Conservation (phyloP, 2,888 invertebrate genomes). For the Athalia rosae region DNA sequence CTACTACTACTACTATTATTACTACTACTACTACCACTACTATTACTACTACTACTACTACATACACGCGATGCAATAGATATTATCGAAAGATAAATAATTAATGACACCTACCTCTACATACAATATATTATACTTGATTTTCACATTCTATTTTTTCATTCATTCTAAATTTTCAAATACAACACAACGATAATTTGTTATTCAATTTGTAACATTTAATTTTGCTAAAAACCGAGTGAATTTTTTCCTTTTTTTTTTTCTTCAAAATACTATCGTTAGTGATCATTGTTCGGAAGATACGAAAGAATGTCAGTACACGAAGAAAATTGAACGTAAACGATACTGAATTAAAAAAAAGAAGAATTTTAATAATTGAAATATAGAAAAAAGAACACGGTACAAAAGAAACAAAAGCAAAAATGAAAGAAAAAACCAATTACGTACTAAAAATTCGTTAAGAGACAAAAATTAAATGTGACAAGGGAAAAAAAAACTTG, state of each 20-base stretch:
- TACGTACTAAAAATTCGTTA: neutral
- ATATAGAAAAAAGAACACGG: neutral
- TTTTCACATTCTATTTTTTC: too few species aligned
- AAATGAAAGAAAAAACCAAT: neutral
- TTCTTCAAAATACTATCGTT: too few species aligned
- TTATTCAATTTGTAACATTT: too few species aligned
- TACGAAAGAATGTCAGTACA: neutral
- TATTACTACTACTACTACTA: too few species aligned
- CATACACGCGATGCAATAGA: too few species aligned
- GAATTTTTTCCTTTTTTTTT: too few species aligned
- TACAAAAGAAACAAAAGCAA: neutral
- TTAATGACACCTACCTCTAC: neutral
- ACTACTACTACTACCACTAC: too few species aligned
- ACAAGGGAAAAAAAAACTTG: neutral
- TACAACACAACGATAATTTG: too few species aligned
- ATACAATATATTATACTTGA: neutral
- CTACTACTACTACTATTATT: conserved; percentile 56
- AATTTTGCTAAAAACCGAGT: too few species aligned
- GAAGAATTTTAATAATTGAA: neutral
- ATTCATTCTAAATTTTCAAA: too few species aligned
- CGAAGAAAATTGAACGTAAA: neutral
- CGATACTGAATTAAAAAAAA: neutral
- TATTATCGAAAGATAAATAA: too few species aligned
- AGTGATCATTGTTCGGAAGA: too few species aligned
- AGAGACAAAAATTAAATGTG: neutral